A percentile compares a stretch with the other conserved stretches of the same genome.
Conservation (phyloP, 2,888 invertebrate species). For the Anthoptus insignis region DNA sequence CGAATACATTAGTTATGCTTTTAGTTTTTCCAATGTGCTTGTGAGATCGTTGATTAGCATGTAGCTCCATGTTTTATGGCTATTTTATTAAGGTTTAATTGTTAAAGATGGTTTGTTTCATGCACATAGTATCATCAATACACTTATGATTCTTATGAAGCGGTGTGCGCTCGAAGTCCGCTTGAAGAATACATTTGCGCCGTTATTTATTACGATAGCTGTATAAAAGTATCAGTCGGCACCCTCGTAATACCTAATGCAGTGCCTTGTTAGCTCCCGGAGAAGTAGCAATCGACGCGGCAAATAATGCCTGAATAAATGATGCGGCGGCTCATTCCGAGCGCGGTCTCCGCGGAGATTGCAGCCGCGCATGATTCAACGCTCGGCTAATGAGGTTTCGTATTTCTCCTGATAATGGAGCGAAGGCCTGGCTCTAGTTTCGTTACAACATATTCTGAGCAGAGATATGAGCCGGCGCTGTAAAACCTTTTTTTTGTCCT, state of each 20-base stretch:
- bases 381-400: constrained; percentile 8
- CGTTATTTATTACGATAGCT: not conserved
- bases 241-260: constrained; percentile 1
- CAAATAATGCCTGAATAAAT: constrained; percentile 9
- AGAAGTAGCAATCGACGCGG: constrained; percentile 3
- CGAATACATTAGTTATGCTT: too few species aligned
- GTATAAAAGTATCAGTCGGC: not conserved
- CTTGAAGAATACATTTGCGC: not conserved
- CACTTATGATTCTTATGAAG: too few species aligned
- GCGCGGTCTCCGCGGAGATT: constrained; percentile 2
- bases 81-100: too few species aligned
- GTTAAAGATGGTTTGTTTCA: too few species aligned
- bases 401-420: not conserved
- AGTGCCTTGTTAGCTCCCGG: constrained; percentile 7
- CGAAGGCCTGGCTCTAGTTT: not conserved
- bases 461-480: too few species aligned
- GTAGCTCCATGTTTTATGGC: too few species aligned
- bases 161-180: too few species aligned
- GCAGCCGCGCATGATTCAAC: constrained; percentile 7
- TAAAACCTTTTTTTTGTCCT: too few species aligned
- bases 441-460: too few species aligned
- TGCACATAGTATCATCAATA: not conserved
- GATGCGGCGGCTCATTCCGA: constrained; percentile 3
- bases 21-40: too few species aligned
- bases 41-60: too few species aligned